These are phyloP conservation scores for Eumaeus atala DNA, from an alignment of 1,140 invertebrate species.

Conservation along the genomic window DNA sequence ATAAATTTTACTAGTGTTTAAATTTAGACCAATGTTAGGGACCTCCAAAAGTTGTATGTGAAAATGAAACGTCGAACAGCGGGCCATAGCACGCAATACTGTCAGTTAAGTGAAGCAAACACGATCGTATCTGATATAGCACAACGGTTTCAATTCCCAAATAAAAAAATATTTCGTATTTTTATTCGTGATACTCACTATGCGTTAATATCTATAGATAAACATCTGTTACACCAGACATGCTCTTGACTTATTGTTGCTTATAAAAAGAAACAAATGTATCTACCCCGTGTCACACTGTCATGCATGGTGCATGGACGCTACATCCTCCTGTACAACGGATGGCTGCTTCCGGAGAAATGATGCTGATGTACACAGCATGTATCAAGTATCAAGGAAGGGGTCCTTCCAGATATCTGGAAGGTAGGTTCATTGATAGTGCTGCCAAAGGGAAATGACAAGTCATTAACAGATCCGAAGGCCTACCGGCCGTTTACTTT, in stretches of 20 bases:
- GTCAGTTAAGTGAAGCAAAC: conserved; percentile 7
- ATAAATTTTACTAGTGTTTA: conserved; percentile 5
- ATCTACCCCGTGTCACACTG: background rate
- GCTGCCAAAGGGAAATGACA: too few species aligned
- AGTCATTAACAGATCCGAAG: too few species aligned
- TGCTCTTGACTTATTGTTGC: background rate
- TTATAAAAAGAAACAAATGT: background rate
- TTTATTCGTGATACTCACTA: background rate
- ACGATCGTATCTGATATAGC: conserved; percentile 3
- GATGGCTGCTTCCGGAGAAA: too few species aligned
- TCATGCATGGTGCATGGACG: too few species aligned
- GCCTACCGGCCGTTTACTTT: too few species aligned
- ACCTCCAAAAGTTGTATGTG: background rate
- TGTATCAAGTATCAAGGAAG: too few species aligned
- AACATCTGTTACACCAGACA: background rate
- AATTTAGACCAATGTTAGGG: background rate
- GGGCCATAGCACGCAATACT: conserved; percentile 2
- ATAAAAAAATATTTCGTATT: too few species aligned
- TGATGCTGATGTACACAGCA: too few species aligned
- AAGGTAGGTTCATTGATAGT: too few species aligned
- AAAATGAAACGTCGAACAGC: background rate
- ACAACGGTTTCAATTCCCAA: background rate
- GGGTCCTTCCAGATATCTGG: too few species aligned
- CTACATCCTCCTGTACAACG: too few species aligned
- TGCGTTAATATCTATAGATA: background rate